Conservation (phyloP, 2,113 vertebrate species). For the Zonotrichia leucophrys region DNA sequence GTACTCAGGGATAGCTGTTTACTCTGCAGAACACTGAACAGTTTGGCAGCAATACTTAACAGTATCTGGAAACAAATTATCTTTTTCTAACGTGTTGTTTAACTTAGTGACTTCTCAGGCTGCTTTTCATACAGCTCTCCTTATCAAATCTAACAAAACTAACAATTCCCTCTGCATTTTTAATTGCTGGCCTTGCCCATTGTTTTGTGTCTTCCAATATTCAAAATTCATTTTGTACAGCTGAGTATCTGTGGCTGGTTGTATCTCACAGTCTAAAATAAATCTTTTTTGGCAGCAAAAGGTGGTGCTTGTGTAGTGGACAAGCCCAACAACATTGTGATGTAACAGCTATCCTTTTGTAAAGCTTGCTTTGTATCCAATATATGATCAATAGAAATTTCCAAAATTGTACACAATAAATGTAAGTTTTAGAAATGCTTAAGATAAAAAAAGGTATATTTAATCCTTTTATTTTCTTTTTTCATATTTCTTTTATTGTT, state of each 20-base stretch:
- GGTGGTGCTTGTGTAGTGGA: background rate
- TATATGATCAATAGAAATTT: background rate
- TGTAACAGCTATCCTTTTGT: background rate
- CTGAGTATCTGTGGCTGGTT: background rate
- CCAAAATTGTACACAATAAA: background rate
- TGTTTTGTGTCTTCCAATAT: background rate
- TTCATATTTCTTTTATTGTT: background rate
- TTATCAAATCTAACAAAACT: background rate
- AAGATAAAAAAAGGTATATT: background rate
- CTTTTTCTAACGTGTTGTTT: slow-evolving; percentile 7
- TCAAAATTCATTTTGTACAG: background rate
- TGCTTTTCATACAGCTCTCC: background rate
- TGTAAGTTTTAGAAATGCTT: background rate
- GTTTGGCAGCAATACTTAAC: background rate
- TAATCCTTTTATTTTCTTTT: background rate
- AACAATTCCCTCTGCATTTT: background rate
- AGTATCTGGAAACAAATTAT: background rate
- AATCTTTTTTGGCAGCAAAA: background rate
- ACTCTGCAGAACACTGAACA: background rate
- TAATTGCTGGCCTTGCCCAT: background rate
- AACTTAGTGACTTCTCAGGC: background rate
- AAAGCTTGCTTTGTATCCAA: background rate
- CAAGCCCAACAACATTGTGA: background rate
- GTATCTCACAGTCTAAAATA: background rate
- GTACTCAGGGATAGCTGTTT: background rate